These are phyloP conservation scores for Xestia ashworthii DNA, from an alignment of 2,888 invertebrate species.

Conservation along the genomic window DNA sequence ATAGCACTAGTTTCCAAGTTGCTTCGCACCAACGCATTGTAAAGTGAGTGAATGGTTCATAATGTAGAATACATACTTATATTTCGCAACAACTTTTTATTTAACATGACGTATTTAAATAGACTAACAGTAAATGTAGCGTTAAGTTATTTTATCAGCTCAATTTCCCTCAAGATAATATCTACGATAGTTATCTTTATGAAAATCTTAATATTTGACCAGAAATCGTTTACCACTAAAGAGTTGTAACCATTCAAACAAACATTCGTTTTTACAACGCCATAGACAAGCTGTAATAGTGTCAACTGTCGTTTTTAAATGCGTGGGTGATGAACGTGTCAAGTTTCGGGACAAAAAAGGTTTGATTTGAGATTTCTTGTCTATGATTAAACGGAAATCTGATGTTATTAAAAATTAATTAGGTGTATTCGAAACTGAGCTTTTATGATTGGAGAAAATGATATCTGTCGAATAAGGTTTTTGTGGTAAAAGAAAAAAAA, in stretches of 20 bases:
- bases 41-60: no score
- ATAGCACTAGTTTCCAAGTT: no score
- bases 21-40: no score
- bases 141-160: not conserved
- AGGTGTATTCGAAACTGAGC: slow-evolving; percentile 39
- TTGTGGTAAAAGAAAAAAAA: not conserved
- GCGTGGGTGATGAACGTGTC: slow-evolving; percentile 71
- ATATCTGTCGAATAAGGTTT: slow-evolving; percentile 11
- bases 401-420: slow-evolving; percentile 64
- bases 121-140: no score
- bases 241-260: slow-evolving; percentile 38
- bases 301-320: slow-evolving; percentile 75
- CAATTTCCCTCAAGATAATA: not conserved
- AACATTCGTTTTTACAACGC: slow-evolving; percentile 49
- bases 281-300: slow-evolving; percentile 68
- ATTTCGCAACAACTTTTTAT: no score
- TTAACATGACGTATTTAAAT: no score
- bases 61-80: no score
- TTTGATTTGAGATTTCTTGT: slow-evolving; percentile 49
- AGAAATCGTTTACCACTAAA: slow-evolving; percentile 33
- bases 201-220: slow-evolving; percentile 15
- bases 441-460: slow-evolving; percentile 29
- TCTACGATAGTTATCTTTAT: not conserved
- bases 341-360: slow-evolving; percentile 39
- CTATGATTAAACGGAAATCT: slow-evolving; percentile 48